These are phyloP conservation scores for Tetranychus truncatus DNA, from an alignment of 2,888 invertebrate species.

Conservation along the genomic window DNA sequence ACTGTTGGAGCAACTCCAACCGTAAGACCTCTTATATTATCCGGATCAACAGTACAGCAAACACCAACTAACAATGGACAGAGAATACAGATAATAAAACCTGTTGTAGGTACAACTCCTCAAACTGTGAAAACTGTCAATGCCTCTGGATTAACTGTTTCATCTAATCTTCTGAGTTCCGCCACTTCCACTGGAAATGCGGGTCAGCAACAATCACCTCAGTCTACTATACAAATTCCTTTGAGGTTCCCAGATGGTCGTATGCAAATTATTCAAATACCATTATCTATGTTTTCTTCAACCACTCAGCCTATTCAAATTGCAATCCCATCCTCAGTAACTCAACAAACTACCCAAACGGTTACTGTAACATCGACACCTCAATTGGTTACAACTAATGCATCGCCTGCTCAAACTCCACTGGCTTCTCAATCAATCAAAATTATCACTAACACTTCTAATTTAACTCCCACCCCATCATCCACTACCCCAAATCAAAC, in stretches of 20 bases:
- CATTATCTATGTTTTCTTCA: conserved; percentile 20
- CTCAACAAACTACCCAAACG: conserved; percentile 17
- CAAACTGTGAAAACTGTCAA: conserved; percentile 21
- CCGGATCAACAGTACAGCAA: conserved; percentile 1
- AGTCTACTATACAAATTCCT: conserved; percentile 33
- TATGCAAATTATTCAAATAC: conserved; percentile 43
- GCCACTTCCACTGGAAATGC: background rate
- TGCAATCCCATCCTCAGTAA: conserved; percentile 11
- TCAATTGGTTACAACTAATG: background rate
- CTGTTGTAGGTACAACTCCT: conserved; percentile 32
- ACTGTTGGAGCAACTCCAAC: conserved; percentile 8
- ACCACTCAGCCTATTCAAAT: conserved; percentile 21
- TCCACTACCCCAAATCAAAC: conserved; percentile 6
- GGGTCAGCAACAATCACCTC: conserved; percentile 3
- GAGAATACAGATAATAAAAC: conserved; percentile 17
- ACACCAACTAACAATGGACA: background rate
- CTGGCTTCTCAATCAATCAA: background rate
- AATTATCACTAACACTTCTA: background rate
- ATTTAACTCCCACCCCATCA: conserved; percentile 12
- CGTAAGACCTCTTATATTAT: conserved; percentile 16
- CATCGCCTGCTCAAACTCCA: background rate
- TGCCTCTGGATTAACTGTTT: background rate
- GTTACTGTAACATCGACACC: conserved; percentile 20
- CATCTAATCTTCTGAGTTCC: background rate
- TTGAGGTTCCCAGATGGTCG: conserved; percentile 85